Conservation (phyloP, 2,797 vertebrate genomes). For the Myotis findleyi region DNA sequence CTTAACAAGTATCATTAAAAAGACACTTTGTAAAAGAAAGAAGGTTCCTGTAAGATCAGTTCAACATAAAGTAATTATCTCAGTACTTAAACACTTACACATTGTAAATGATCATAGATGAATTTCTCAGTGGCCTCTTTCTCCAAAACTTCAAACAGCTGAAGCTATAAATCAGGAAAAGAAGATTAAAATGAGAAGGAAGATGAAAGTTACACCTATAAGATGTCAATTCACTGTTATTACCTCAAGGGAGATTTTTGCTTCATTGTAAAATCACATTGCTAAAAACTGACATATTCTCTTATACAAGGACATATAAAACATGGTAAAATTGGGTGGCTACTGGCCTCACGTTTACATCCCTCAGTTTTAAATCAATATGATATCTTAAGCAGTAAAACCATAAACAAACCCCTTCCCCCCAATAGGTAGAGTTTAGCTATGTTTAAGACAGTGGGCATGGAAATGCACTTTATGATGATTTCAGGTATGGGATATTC, state of each 20-base stretch:
- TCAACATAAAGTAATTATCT: conserved; percentile 7
- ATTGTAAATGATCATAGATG: conserved; percentile 89
- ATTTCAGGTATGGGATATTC: background rate
- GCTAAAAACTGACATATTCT: background rate
- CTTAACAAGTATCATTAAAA: conserved; percentile 70
- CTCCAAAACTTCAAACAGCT: conserved; percentile 91
- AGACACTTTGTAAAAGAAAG: conserved; percentile 12
- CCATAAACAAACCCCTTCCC: background rate
- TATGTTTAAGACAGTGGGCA: background rate
- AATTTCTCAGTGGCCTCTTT: conserved; percentile 89
- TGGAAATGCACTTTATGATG: background rate
- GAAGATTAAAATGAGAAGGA: background rate
- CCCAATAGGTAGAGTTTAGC: background rate
- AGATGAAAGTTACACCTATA: background rate
- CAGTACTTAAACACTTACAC: conserved; percentile 90
- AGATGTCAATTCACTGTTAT: conserved; percentile 25
- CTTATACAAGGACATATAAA: conserved; percentile 1
- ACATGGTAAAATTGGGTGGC: background rate
- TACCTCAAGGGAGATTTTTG: conserved; percentile 31
- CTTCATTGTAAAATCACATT: conserved; percentile 57
- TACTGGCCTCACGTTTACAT: fast-evolving
- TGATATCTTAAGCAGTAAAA: background rate
- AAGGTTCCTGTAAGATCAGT: background rate
- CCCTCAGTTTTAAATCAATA: conserved; percentile 39
- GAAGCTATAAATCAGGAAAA: conserved; percentile 85